Conservation (phyloP, 2,888 invertebrate genomes). For the Tiphia femorata region DNA sequence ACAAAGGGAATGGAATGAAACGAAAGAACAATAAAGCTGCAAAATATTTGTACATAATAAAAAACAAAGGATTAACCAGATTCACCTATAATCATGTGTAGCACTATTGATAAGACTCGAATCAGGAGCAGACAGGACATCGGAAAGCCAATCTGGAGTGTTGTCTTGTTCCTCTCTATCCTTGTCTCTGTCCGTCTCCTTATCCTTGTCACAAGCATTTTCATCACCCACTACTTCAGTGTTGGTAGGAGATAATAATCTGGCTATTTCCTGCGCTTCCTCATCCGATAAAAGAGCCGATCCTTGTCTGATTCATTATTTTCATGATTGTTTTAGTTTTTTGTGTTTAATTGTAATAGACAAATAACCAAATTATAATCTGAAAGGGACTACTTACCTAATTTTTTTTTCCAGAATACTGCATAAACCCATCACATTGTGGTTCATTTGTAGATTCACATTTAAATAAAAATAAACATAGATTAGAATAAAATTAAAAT, state of each 20-base stretch:
- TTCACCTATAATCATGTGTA: slow-evolving; percentile 66
- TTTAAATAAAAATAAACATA: slow-evolving; percentile 37
- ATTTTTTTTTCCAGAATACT: slow-evolving; percentile 89
- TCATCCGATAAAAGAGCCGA: slow-evolving; percentile 85
- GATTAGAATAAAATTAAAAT: slow-evolving; percentile 35
- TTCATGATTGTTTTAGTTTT: slow-evolving; percentile 29
- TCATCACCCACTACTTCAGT: slow-evolving; percentile 47
- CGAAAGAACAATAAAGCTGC: slow-evolving; percentile 26
- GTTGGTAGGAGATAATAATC: slow-evolving; percentile 77
- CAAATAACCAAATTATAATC: slow-evolving; percentile 5
- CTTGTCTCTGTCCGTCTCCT: slow-evolving; percentile 70
- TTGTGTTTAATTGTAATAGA: background rate
- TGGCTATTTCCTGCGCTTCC: slow-evolving; percentile 90
- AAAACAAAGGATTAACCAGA: slow-evolving; percentile 31
- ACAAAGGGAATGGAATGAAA: slow-evolving; percentile 1
- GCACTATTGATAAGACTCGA: slow-evolving; percentile 64
- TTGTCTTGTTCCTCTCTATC: slow-evolving; percentile 66
- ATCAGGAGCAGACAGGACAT: slow-evolving; percentile 73
- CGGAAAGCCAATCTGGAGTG: slow-evolving; percentile 72
- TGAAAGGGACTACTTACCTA: slow-evolving; percentile 83
- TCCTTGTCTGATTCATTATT: slow-evolving; percentile 76
- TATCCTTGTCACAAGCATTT: slow-evolving; percentile 63
- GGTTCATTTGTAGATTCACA: slow-evolving; percentile 28
- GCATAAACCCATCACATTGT: slow-evolving; percentile 55
- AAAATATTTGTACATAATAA: slow-evolving; percentile 35